Conservation (phyloP, 2,113 vertebrate species). For the Eulacestoma nigropectus region DNA sequence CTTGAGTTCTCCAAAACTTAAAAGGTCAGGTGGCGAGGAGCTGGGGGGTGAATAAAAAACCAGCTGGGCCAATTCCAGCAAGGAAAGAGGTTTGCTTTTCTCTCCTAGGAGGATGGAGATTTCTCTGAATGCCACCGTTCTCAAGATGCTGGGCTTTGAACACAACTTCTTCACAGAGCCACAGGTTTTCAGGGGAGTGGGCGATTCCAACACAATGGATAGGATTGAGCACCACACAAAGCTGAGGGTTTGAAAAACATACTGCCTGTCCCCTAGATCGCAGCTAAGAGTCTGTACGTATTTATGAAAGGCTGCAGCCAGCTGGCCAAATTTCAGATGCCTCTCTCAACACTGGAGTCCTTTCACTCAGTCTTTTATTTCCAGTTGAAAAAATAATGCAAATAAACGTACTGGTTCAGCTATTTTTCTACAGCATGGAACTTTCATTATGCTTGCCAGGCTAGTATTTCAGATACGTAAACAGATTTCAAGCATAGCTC, state of each 20-base stretch:
- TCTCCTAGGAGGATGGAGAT: neutral
- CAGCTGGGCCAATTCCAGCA: neutral
- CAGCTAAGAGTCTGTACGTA: neutral
- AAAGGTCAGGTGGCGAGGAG: neutral
- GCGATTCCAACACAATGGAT: neutral
- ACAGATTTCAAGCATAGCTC: slow-evolving; percentile 13
- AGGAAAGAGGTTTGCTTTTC: neutral
- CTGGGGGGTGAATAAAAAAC: neutral
- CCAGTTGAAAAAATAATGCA: slow-evolving; percentile 8
- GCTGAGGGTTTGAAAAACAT: neutral
- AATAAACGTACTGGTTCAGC: neutral
- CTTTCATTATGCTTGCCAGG: neutral
- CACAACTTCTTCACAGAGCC: neutral
- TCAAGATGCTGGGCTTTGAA: neutral
- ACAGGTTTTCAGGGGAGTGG: neutral
- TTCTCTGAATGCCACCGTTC: neutral
- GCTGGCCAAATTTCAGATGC: neutral
- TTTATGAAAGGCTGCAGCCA: neutral
- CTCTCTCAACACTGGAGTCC: neutral
- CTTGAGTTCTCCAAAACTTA: neutral
- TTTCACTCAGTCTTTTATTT: neutral
- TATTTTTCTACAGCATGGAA: neutral
- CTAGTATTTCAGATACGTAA: slow-evolving; percentile 3
- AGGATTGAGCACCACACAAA: neutral
- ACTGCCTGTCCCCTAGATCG: neutral